Percentiles rank a stretch among this genome's conserved stretches.
Conservation (phyloP, 1,140 invertebrate genomes). For the Drosophila hydei region DNA sequence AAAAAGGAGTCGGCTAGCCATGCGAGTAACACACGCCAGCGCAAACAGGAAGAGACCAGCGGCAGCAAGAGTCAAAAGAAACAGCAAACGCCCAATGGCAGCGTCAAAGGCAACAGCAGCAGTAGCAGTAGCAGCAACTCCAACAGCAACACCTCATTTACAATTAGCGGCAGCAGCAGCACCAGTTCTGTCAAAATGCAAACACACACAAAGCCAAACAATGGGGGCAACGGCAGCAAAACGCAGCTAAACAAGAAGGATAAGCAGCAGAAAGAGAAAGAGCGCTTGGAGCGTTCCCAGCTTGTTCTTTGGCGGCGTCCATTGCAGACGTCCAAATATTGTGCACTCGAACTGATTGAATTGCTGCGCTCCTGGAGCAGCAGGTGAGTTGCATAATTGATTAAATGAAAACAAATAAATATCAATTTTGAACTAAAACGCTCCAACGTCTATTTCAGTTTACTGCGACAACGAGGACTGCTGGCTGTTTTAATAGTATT, state of each 20-base stretch:
- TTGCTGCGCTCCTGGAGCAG: conserved; percentile 86
- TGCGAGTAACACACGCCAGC: conserved; percentile 51
- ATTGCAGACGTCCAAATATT: conserved; percentile 92
- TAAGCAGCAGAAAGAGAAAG: conserved; percentile 83
- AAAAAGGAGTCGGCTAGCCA: conserved; percentile 64
- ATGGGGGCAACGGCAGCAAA: conserved; percentile 15
- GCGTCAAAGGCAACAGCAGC: conserved; percentile 19
- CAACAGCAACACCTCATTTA: no score
- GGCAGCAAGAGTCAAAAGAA: conserved; percentile 32
- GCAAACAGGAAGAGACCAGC: conserved; percentile 44
- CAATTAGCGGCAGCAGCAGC: conserved; percentile 27
- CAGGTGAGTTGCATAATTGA: conserved; percentile 77
- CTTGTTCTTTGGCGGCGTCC: conserved; percentile 95
- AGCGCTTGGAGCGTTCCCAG: conserved; percentile 85
- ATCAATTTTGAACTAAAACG: conserved; percentile 4
- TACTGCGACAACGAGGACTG: conserved; percentile 85
- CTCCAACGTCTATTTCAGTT: conserved; percentile 80
- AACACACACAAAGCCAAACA: conserved; percentile 25
- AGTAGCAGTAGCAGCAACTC: conserved; percentile 26
- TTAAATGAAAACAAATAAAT: neutral
- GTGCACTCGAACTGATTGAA: conserved; percentile 89
- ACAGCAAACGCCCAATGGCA: conserved; percentile 38
- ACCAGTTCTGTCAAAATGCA: conserved; percentile 36
- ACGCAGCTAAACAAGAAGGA: conserved; percentile 66
- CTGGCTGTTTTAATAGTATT: conserved; percentile 83